A percentile compares a stretch with the other conserved stretches of the same genome.
Evolutionary conservation across 92 coral and sea anemone genomes (phyloP).

Genomic region (Zoanthus solanderi): DNA sequence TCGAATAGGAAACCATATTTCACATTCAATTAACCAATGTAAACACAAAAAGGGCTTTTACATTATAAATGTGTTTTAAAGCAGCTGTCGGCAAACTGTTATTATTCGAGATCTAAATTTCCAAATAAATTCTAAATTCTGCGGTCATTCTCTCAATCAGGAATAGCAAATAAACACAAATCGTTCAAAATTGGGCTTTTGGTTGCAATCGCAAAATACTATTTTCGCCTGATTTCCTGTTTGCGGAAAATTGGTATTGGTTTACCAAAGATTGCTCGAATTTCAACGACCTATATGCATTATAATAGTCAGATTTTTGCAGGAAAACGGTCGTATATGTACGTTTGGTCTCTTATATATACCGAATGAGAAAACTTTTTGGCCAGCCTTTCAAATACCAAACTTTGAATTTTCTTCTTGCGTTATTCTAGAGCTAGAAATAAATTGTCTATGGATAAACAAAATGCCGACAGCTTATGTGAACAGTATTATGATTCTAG

Average conservation of each 20-base stretch:
- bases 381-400: background rate
- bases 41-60: slow-evolving; percentile 8
- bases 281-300: slow-evolving; percentile 2
- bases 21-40: slow-evolving; percentile 21
- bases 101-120: background rate
- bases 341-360: too few relatives aligned
- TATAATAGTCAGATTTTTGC: background rate
- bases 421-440: background rate
- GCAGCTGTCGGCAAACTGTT: slow-evolving; percentile 22
- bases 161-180: slow-evolving; percentile 2
- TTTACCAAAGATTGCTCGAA: background rate
- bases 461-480: background rate
- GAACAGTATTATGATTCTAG: background rate
- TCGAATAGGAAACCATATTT: background rate
- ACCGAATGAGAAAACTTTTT: background rate
- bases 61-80: background rate
- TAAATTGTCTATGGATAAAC: background rate
- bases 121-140: slow-evolving; percentile 18
- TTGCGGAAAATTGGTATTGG: slow-evolving; percentile 11
- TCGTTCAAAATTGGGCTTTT: background rate
- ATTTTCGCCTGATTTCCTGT: slow-evolving; percentile 32
- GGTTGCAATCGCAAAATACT: background rate
- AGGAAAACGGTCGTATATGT: background rate
- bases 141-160: slow-evolving; percentile 21
- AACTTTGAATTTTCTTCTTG: background rate